Base-by-base conservation (phyloP, 2,888 invertebrate species). In the Drosophila monieri region DNA sequence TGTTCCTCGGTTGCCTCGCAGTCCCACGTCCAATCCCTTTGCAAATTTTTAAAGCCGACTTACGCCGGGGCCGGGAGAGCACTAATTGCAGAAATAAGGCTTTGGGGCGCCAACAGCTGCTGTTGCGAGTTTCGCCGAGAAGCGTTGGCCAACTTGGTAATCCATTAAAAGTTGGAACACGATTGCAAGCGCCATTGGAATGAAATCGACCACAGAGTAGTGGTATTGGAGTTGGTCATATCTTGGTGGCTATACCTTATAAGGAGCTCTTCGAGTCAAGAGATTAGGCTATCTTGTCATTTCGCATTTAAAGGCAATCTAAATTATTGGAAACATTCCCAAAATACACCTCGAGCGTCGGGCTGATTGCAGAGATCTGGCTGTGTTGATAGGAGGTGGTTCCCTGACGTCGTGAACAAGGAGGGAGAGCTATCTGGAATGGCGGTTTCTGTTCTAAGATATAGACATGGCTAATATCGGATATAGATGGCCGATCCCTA, bases 1-100 rank as follows among this genome's bases (percentile, higher is more conserved):
- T 27, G 14, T 49, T 27, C 25, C 27, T 27, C 6, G 6, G 18
- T 12, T 32, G 32, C 32, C 32, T 3, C 12, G 12, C 32, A 12
- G 12, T 14, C 48, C 60, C 14, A 62, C 10, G 14, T 15, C 14
- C 48, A 30, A 21, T 48, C 15, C 48, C 30, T 3, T 6, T 30
- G 15, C 30, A 12, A 18, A 18, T 14, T 35, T 35, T 35, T 35
- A n/a, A 35, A 35, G 14, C 35, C 6, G 35, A n/a, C 35, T 35
- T n/a, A 32, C 12, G 15, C 21, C n/a, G n/a, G 15, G 44, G 35
- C 12, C 35, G 5, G 6, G n/a, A 14, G n/a, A n/a, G 32, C 6
- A 35, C n/a, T n/a, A 35, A 35, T 35, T n/a, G n/a, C 35, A n/a
- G n/a, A 35, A n/a, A 35, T 35, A 35, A 6, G 2, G 35, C 35